These are phyloP conservation scores for Setophaga petechia DNA, from an alignment of 2,113 vertebrate genomes.

Conservation along the genomic window DNA sequence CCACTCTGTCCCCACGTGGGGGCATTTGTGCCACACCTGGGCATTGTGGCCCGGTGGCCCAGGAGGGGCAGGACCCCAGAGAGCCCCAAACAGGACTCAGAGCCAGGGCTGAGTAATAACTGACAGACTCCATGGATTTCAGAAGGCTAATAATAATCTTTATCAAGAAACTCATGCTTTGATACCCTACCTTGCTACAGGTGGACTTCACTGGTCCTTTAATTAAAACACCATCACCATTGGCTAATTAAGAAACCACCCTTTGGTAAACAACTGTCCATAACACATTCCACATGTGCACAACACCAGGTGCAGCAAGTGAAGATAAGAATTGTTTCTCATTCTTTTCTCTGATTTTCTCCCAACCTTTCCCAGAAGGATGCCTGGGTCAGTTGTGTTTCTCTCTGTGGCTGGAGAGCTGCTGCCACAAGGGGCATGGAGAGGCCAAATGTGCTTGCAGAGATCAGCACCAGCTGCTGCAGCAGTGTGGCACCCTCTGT, in stretches of 20 bases:
- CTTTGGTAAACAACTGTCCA: background rate
- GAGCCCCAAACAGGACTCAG: background rate
- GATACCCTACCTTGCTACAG: background rate
- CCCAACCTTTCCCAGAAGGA: background rate
- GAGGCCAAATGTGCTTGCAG: background rate
- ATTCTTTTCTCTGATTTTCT: background rate
- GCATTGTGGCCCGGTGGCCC: background rate
- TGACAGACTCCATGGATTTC: background rate
- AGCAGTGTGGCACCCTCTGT: background rate
- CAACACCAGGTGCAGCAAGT: background rate
- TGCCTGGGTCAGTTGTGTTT: too few relatives aligned
- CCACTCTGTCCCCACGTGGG: rapidly evolving
- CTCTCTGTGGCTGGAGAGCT: background rate
- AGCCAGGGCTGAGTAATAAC: background rate
- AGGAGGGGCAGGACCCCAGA: background rate
- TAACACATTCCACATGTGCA: background rate
- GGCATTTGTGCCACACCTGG: background rate
- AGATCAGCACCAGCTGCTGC: background rate
- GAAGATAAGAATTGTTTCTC: background rate
- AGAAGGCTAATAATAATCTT: background rate
- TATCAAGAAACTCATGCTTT: background rate
- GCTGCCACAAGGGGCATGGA: background rate
- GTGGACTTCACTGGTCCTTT: background rate
- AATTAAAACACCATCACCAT: background rate
- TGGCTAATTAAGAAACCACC: background rate